phyloP scores from a whole-genome alignment of 2,888 invertebrate species.

The Drosophila recens region DNA sequence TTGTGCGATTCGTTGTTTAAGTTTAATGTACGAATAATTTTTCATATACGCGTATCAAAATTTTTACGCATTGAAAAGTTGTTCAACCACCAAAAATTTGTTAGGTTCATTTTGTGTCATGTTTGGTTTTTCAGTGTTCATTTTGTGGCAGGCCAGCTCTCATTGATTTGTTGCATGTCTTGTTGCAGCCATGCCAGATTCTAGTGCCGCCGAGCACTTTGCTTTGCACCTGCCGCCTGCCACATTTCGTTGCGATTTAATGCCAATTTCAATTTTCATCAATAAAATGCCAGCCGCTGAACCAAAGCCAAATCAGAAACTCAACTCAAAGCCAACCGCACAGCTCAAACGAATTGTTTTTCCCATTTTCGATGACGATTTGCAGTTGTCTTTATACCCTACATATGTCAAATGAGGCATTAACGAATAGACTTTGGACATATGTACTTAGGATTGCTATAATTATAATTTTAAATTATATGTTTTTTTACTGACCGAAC shows the following conservation, averaged over 20 bases:
- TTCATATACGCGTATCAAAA: conserved; percentile 5
- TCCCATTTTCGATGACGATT: conserved; percentile 11
- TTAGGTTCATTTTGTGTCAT: conserved; percentile 4
- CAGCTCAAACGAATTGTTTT: conserved; percentile 22
- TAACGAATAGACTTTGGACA: background rate
- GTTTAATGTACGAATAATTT: conserved; percentile 18
- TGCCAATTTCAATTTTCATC: conserved; percentile 67
- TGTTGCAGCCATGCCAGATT: conserved; percentile 28
- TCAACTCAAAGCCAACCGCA: conserved; percentile 35
- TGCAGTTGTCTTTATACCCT: conserved; percentile 30
- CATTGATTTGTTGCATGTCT: conserved; percentile 23
- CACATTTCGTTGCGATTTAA: conserved; percentile 39
- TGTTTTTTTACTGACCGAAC: background rate
- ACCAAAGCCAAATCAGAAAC: background rate
- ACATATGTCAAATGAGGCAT: background rate
- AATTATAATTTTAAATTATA: background rate
- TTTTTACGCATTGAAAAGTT: conserved; percentile 29
- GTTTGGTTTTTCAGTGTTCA: conserved; percentile 6
- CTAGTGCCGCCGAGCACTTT: conserved; percentile 23
- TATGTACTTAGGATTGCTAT: too few species aligned
- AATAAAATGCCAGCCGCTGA: conserved; percentile 54
- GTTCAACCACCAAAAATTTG: conserved; percentile 9
- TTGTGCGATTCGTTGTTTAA: conserved; percentile 11
- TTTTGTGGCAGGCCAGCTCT: conserved; percentile 9
- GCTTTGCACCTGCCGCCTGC: conserved; percentile 43